Percentiles rank a stretch among this genome's conserved stretches.
phyloP scores from a whole-genome alignment of 2,113 vertebrate species.

The Myrmophylax atrothorax region DNA sequence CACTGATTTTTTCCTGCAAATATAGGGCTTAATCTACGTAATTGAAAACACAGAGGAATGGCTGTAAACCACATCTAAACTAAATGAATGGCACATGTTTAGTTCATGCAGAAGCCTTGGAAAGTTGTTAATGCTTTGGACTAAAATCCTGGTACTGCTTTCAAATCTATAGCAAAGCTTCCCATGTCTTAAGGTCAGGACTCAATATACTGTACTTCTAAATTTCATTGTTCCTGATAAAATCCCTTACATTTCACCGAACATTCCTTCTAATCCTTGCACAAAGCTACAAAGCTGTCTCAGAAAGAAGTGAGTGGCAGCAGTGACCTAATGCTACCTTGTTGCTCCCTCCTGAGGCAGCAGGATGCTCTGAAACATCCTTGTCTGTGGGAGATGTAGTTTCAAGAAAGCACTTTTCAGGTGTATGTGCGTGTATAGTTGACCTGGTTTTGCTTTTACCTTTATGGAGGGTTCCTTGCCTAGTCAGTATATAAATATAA shows the following conservation, averaged over 20 bases:
- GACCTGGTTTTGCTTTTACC: neutral
- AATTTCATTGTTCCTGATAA: neutral
- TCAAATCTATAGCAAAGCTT: neutral
- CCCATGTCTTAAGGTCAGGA: neutral
- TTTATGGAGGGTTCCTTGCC: neutral
- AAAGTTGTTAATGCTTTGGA: neutral
- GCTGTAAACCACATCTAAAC: neutral
- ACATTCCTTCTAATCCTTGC: neutral
- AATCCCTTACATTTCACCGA: neutral
- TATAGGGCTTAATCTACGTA: neutral
- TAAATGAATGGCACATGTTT: neutral
- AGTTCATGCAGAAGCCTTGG: neutral
- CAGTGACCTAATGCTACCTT: neutral
- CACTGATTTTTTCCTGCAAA: neutral
- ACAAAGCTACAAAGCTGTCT: neutral
- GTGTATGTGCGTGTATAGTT: neutral
- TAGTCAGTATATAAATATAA: neutral
- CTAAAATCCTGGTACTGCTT: neutral
- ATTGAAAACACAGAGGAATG: neutral
- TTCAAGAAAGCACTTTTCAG: neutral
- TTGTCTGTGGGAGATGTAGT: neutral
- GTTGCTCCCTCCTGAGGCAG: neutral
- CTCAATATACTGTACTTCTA: neutral
- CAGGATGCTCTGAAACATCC: neutral
- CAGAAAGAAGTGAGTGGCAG: neutral